Evolutionary conservation across 2,113 vertebrate species (phyloP), one percentile per base, ranked within the genome.

Genomic region (Eonycteris spelaea): DNA sequence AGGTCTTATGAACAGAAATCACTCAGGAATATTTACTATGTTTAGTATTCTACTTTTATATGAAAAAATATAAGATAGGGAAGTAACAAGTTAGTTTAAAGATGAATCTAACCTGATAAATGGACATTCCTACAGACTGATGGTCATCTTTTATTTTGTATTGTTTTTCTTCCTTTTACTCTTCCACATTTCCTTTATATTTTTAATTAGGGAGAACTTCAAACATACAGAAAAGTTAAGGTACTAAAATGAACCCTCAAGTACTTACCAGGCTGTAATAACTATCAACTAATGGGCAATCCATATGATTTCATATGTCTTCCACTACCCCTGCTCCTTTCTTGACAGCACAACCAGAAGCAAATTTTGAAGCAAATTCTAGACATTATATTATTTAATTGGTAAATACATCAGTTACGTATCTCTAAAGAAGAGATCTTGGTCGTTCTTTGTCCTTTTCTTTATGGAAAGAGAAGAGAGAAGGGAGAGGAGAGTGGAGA

Each of bases 11-110:
- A 68, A 53, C 38, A 61, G 70, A 65, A 77, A 63, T 79, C 71
- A 70, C 33, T 83, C 30, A 74, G 26, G 45, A 94, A 16, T 84
- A 55, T 57, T 65, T 18, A 15, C 33, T 78, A 0, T 70, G 16
- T 51, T 65, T 83, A 83, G 7, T 84, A 48, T 90, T 89, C 22
- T 18, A 78, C 18, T 80, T 80, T 89, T 96, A 48, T 80, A n/a
- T 70, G 40, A 48, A 67, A 71, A 71, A 16, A 38, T 43, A 38
- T 15, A 70, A 40, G 70, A 59, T 43, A 63, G 1, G 11, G 35
- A 93, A 85, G 22, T 18, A 33, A 15, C 16, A 74, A 87, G 33
- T 48, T 30, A n/a, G 11, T 68, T 79, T 77, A 88, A 80, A 88
- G 28, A 53, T 19, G 33, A 7, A 26, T 67, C 53, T 74, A 14